Conservation (phyloP, 2,797 vertebrate species). For the Oryzias dopingdopingensis region DNA sequence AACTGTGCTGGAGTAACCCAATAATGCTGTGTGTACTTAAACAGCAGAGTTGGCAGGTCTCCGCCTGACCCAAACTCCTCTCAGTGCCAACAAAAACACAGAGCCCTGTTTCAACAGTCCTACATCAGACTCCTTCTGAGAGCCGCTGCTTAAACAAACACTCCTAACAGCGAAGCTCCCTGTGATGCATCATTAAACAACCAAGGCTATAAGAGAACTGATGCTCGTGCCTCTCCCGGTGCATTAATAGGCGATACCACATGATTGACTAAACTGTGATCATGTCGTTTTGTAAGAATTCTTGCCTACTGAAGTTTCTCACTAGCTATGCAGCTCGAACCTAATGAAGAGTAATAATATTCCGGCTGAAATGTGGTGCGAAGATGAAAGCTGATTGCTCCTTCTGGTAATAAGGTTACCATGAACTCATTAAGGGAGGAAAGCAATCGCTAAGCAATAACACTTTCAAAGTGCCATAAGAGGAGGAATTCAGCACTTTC, state of each 20-base stretch:
- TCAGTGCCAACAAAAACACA: slow-evolving; percentile 76
- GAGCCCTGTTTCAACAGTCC: slow-evolving; percentile 63
- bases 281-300: slow-evolving; percentile 60
- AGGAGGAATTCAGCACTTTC: slow-evolving; percentile 64
- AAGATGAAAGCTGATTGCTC: slow-evolving; percentile 65
- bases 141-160: slow-evolving; percentile 66
- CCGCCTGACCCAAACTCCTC: slow-evolving; percentile 47
- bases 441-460: slow-evolving; percentile 73
- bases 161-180: slow-evolving; percentile 34
- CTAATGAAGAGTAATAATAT: slow-evolving; percentile 79
- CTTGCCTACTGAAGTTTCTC: slow-evolving; percentile 65
- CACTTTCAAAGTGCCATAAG: slow-evolving; percentile 60
- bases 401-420: slow-evolving; percentile 66
- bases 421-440: slow-evolving; percentile 68
- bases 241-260: slow-evolving; percentile 71
- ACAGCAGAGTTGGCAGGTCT: slow-evolving; percentile 77
- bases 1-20: slow-evolving; percentile 77
- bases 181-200: slow-evolving; percentile 40
- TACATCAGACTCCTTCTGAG: slow-evolving; percentile 50
- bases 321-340: slow-evolving; percentile 68
- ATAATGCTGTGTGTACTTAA: slow-evolving; percentile 80
- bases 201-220: slow-evolving; percentile 32
- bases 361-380: slow-evolving; percentile 64
- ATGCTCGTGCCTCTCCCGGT: slow-evolving; percentile 60
- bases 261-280: slow-evolving; percentile 74